Base-by-base conservation (phyloP, 1,140 invertebrate genomes). In the Drosophila pectinifera region DNA sequence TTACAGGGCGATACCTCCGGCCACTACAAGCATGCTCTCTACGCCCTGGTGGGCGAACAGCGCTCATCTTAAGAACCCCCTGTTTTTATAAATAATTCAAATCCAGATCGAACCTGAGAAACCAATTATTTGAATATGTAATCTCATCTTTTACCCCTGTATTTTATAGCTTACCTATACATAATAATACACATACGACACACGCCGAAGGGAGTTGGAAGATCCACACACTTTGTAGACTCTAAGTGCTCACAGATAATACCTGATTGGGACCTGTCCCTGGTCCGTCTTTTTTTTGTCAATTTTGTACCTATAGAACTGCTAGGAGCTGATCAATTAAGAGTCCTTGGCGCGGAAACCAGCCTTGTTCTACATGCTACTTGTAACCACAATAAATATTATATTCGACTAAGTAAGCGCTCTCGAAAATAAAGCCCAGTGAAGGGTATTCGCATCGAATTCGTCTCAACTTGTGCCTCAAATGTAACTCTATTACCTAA, bases 11-110 rank as follows among this genome's bases (percentile, higher is more conserved):
- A 92, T 26, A 92, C 91, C 20, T 92, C 91, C 3, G 92, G 92
- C 16, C 91, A 92, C 43, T 92, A 92, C 36, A 92, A 92, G 46
- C 92, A 92, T 63, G 92, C 92, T 51, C 73, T 92, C 10, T 92
- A 92, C 39, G 92, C 84, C 13, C 57, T 92, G 41, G 73, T 91
- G 16, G 92, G 92, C 10, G 92, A 92, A 63, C 80, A 92, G 68
- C 88, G 91, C 53, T 92, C 91, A 57, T 92, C 91, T 75, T 92
- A 92, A 90, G 51, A 24, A 34, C 57, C 20, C 24, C 38, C 22
- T 57, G 64, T 0, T 49, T 18, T 31, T 13, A 16, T 3, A 49
- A 49, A 24, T 13, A 24, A 68, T 43, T 48, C 36, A n/a, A n/a
- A n/a, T n/a, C n/a, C n/a, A n/a, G n/a, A n/a, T n/a, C n/a, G n/a